Percentiles rank a stretch among this genome's conserved stretches.
Conservation (phyloP, 2,113 vertebrate species). For the Zosterops borbonicus region DNA sequence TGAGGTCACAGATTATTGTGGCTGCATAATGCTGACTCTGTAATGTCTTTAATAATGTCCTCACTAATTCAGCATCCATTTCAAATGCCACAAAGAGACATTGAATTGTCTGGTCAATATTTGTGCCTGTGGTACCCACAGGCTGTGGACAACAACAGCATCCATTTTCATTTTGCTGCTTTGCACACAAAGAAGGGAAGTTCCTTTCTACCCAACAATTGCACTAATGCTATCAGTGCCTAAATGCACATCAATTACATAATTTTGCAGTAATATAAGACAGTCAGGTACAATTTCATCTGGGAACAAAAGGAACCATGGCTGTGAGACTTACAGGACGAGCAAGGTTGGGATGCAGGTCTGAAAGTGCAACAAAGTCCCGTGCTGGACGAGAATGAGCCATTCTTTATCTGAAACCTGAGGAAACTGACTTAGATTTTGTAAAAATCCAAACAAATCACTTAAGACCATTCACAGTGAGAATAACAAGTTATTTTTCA, state of each 20-base stretch:
- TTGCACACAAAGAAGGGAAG: constrained; percentile 50
- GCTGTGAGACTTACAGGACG: constrained; percentile 81
- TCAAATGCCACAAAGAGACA: constrained; percentile 63
- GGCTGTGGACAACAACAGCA: constrained; percentile 22
- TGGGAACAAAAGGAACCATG: constrained; percentile 35
- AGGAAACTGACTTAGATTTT: constrained; percentile 53
- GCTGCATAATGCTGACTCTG: constrained; percentile 57
- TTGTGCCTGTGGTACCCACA: neutral
- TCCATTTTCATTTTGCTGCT: constrained; percentile 63
- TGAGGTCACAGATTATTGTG: neutral
- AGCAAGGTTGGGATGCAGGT: constrained; percentile 87
- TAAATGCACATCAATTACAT: constrained; percentile 53
- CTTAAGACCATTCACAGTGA: constrained; percentile 17
- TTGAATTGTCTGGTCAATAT: constrained; percentile 40
- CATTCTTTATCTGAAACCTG: constrained; percentile 75
- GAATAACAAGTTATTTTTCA: constrained; percentile 45
- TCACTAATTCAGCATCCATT: constrained; percentile 63
- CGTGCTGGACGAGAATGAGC: constrained; percentile 63
- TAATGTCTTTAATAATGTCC: neutral
- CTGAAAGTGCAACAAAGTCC: constrained; percentile 81
- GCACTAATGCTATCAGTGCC: constrained; percentile 41
- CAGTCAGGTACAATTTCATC: constrained; percentile 31
- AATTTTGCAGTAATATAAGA: constrained; percentile 47
- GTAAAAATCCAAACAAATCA: constrained; percentile 39
- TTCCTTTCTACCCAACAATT: constrained; percentile 50